Conservation (phyloP, 2,797 vertebrate species). For the Silurus aristotelis region DNA sequence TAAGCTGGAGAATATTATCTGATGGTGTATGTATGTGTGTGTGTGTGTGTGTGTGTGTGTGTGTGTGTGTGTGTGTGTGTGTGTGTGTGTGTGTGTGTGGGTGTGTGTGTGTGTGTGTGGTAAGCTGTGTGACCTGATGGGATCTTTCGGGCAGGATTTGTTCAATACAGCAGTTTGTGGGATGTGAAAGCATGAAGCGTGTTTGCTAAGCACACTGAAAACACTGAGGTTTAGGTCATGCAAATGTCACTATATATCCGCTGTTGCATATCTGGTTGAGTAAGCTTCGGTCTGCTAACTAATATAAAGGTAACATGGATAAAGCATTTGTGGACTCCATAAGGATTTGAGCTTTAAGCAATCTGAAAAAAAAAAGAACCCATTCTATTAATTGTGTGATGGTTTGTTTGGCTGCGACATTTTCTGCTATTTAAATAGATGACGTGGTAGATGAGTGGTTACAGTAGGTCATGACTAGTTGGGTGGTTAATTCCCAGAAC, state of each 20-base stretch:
- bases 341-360: background rate
- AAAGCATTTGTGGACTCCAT: background rate
- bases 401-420: background rate
- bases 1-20: conserved; percentile 34
- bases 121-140: conserved; percentile 4
- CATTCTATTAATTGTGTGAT: background rate
- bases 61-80: too few relatives aligned
- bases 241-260: conserved; percentile 24
- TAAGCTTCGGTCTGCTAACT: conserved; percentile 9
- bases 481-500: too few relatives aligned
- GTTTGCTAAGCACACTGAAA: conserved; percentile 41
- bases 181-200: conserved; percentile 13
- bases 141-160: conserved; percentile 14
- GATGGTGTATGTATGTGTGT: background rate
- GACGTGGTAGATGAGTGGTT: too few relatives aligned
- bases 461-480: too few relatives aligned
- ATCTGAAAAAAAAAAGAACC: background rate
- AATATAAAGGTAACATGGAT: background rate
- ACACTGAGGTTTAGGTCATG: conserved; percentile 40
- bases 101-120: background rate
- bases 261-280: conserved; percentile 11
- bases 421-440: background rate
- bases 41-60: too few relatives aligned
- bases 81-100: background rate
- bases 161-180: background rate